phyloP scores from a whole-genome alignment of 2,113 vertebrate genomes.

The Regulus satrapa region DNA sequence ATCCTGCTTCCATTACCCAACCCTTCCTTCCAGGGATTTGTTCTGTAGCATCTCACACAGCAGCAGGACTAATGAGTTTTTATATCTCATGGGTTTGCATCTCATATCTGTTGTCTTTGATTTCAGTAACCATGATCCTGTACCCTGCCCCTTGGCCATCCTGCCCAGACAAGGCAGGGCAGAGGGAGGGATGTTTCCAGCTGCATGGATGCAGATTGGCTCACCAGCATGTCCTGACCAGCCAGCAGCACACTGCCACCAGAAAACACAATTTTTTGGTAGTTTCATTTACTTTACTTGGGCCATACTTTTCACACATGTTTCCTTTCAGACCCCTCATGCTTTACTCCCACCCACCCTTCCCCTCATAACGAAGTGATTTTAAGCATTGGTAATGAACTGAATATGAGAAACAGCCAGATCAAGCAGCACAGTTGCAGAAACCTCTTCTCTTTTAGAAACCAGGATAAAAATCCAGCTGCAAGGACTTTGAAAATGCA shows the following conservation, averaged over 20 bases:
- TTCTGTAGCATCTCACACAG: not conserved
- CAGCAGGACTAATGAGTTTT: not conserved
- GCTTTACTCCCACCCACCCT: not conserved
- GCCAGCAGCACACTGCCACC: not conserved
- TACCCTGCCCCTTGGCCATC: not conserved
- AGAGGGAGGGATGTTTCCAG: not conserved
- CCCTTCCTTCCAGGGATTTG: not conserved
- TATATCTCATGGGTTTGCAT: not conserved
- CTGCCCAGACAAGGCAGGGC: accelerated
- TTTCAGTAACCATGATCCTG: not conserved
- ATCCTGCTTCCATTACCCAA: slow-evolving; percentile 19
- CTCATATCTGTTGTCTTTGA: not conserved
- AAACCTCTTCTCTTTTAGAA: not conserved
- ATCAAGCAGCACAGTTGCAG: not conserved
- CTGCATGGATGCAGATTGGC: not conserved
- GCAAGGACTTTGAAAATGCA: not conserved
- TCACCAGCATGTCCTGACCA: not conserved
- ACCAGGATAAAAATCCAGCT: not conserved
- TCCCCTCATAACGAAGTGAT: not conserved
- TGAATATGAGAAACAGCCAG: not conserved
- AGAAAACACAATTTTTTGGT: not conserved
- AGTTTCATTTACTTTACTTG: not conserved
- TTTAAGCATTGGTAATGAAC: not conserved
- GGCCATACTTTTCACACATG: not conserved
- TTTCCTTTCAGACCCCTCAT: not conserved